phyloP scores from a whole-genome alignment of 2,797 vertebrate species.

The Tragelaphus oryx region DNA sequence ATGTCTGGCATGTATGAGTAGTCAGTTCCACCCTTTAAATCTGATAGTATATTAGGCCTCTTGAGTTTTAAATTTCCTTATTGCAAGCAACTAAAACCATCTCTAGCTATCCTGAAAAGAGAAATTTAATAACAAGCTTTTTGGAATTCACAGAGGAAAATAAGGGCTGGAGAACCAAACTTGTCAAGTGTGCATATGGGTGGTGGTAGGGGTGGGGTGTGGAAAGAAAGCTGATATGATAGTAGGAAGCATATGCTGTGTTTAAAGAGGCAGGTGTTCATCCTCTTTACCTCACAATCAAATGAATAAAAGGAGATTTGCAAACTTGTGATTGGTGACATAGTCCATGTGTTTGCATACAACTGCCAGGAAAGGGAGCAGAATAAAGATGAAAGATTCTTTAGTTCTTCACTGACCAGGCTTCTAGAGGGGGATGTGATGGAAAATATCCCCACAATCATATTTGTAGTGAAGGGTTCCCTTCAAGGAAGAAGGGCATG shows the following conservation, averaged over 20 bases:
- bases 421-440: neutral
- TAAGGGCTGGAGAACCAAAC: neutral
- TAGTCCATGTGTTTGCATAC: neutral
- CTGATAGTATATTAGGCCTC: neutral
- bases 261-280: neutral
- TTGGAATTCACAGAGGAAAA: neutral
- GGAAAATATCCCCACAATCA: neutral
- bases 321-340: neutral
- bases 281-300: neutral
- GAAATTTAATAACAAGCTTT: neutral
- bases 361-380: neutral
- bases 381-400: neutral
- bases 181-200: neutral
- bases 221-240: neutral
- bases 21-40: neutral
- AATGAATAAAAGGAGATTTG: neutral
- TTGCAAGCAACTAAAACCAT: neutral
- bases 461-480: neutral
- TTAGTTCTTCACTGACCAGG: neutral
- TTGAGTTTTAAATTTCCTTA: neutral
- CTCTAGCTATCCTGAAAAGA: neutral
- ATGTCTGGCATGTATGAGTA: neutral
- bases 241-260: neutral
- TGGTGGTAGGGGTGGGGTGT: accelerated
- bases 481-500: neutral